A percentile compares a stretch with the other conserved stretches of the same genome.
Conservation (phyloP, 2,113 vertebrate genomes). For the Sturnus vulgaris region DNA sequence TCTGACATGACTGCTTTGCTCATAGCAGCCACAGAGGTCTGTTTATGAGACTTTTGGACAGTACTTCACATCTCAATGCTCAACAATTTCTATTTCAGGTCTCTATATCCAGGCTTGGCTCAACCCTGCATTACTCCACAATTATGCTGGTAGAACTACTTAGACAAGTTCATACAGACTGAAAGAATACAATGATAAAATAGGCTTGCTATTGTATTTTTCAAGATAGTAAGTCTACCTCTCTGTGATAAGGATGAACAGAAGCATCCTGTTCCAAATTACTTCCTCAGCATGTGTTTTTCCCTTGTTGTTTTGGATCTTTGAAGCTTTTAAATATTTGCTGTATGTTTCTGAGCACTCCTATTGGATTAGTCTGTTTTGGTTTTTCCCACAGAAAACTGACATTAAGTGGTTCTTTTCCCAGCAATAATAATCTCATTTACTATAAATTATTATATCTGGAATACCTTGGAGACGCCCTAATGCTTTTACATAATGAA, state of each 20-base stretch:
- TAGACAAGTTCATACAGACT: neutral
- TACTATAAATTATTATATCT: conserved; percentile 74
- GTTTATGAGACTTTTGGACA: neutral
- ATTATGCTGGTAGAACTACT: neutral
- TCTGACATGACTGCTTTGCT: neutral
- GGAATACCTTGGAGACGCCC: conserved; percentile 64
- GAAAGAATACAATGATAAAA: neutral
- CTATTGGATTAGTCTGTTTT: conserved; percentile 18
- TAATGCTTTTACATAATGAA: conserved; percentile 73
- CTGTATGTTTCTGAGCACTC: conserved; percentile 29
- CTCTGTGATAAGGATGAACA: neutral
- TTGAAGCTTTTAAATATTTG: conserved; percentile 49
- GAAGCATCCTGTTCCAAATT: neutral
- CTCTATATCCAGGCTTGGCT: neutral
- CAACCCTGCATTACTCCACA: neutral
- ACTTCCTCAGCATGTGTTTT: conserved; percentile 40
- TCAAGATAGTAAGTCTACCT: neutral
- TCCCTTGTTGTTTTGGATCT: neutral
- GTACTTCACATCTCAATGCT: neutral
- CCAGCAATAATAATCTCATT: conserved; percentile 75
- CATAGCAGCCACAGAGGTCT: neutral
- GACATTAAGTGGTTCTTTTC: conserved; percentile 71
- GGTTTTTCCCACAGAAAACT: conserved; percentile 64
- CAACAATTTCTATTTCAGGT: neutral
- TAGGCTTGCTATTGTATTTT: neutral